These are phyloP conservation scores for Limanda limanda DNA, from an alignment of 2,113 vertebrate genomes.

Conservation along the genomic window DNA sequence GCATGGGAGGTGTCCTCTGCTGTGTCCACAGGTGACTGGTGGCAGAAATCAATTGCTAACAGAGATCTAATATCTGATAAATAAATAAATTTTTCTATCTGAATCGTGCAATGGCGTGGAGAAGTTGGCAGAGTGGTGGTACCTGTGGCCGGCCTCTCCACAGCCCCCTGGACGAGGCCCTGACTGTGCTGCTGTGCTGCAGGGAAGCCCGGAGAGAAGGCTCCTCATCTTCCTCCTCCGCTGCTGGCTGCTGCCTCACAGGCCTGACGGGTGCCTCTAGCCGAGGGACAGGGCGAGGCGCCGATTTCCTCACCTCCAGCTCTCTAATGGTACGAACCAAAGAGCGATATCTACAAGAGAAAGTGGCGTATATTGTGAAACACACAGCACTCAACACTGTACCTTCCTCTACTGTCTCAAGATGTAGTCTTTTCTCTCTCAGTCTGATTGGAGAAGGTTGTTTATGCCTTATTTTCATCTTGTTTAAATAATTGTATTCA, in stretches of 20 bases:
- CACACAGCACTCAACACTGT: not conserved
- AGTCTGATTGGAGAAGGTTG: no score
- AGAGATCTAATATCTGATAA: no score
- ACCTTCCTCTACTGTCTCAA: no score
- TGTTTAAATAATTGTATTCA: no score
- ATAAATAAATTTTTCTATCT: no score
- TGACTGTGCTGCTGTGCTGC: constrained; percentile 15
- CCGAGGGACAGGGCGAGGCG: not conserved
- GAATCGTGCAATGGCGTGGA: not conserved
- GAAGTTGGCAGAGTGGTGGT: not conserved
- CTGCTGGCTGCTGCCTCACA: not conserved
- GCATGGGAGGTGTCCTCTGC: no score
- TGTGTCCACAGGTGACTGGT: no score
- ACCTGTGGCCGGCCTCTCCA: constrained; percentile 76
- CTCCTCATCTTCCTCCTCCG: not conserved
- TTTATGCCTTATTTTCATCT: no score
- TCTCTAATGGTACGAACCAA: constrained; percentile 51
- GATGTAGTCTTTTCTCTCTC: no score
- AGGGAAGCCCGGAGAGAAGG: constrained; percentile 6
- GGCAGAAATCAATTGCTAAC: no score
- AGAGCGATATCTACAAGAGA: constrained; percentile 59
- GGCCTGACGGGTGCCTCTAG: not conserved
- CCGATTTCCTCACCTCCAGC: not conserved
- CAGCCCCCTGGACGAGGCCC: constrained; percentile 39
- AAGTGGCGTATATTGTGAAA: not conserved